These are phyloP conservation scores for Genyomyrus donnyi DNA, from an alignment of 2,113 vertebrate species.

Conservation along the genomic window DNA sequence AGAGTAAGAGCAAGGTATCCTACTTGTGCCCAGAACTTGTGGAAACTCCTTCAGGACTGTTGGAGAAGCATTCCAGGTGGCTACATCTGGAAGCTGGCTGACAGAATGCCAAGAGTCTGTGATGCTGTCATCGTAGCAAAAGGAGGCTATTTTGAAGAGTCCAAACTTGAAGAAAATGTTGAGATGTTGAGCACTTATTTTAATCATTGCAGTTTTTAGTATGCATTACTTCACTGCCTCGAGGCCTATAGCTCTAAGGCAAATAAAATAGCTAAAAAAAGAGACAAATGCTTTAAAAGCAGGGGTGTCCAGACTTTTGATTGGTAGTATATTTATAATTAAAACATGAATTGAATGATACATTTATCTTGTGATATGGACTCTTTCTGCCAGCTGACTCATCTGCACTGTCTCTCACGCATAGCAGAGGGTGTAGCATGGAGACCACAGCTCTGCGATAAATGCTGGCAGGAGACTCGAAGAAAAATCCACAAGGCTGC, in stretches of 20 bases:
- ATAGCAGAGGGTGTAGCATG: conserved; percentile 22
- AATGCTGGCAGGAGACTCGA: conserved; percentile 63
- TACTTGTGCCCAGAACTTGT: neutral
- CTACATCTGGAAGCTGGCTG: neutral
- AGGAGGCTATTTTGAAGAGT: neutral
- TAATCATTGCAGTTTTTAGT: neutral
- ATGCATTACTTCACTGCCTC: neutral
- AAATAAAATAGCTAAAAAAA: neutral
- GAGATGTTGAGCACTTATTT: neutral
- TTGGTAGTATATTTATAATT: neutral
- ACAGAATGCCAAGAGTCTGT: neutral
- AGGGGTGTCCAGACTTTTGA: neutral
- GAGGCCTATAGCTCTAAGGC: neutral
- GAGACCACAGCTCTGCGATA: conserved; percentile 53
- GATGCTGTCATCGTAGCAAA: neutral
- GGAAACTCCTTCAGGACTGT: neutral
- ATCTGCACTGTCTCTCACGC: conserved; percentile 30
- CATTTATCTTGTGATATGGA: neutral
- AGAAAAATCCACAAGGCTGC: conserved; percentile 52
- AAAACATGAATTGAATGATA: neutral
- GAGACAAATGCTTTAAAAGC: neutral
- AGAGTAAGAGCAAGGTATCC: neutral
- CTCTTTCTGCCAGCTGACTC: neutral
- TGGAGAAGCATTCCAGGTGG: neutral
- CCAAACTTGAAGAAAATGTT: neutral